Base-by-base conservation (phyloP, 2,888 invertebrate species). In the Eristalis tenax region DNA sequence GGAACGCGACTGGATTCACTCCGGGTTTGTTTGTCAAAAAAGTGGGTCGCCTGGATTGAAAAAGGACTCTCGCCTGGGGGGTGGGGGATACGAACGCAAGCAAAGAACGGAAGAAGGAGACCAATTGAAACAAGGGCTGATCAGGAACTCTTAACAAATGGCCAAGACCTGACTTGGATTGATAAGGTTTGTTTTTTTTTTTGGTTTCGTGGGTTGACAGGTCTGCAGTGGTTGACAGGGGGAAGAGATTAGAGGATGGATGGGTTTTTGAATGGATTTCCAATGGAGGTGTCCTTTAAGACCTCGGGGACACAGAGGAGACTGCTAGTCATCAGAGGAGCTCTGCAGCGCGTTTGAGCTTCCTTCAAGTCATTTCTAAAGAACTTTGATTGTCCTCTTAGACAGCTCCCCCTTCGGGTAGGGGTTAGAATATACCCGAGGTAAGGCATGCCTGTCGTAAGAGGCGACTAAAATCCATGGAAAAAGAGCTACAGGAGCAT, bases 151-250 rank as follows among this genome's bases (percentile, higher is more conserved):
- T 68, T 77, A 82, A 78, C 74, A 86, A 86, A 82, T 71, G 65
- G 64, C 15, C 22, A 43, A 50, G n/a, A 85, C 85, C 82, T 86
- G 85, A 82, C 74, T 82, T 26, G 82, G 65, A 65, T 82, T 82
- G 70, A 74, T 82, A 86, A 82, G 50, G 18, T 23, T 61, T 32
- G 4, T 32, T 32, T 32, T 32, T 32, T 32, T 10, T 4, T 32
- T 8, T 32, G 32, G 8, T 32, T 32, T 32, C 10, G 32, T 10
- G 8, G 32, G 32, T 32, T 32, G 32, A 4, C 8, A 1, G 10
- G 32, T 2, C 5, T 32, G 26, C 18, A 38, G 38, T 4, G 50
- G 18, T 28, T 28, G 4, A 28, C 4, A 28, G 28, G 28, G 28
- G 61, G 15, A 13, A 15, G 61, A n/a, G 63, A 32, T 18, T 18